phyloP scores from a whole-genome alignment of 2,888 invertebrate species.

The Drosophila kokeensis region DNA sequence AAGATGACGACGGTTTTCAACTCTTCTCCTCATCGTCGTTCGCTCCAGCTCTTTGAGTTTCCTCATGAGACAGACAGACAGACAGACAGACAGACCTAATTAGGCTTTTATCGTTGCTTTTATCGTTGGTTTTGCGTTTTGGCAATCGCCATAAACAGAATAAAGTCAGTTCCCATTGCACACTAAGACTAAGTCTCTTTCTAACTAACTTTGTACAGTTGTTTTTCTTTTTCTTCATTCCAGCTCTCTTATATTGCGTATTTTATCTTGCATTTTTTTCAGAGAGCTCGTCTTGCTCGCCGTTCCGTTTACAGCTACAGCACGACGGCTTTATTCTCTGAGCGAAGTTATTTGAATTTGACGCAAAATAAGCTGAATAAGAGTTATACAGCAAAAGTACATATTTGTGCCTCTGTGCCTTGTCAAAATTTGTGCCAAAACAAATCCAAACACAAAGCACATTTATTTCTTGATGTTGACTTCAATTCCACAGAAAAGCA shows the following conservation, averaged over 20 bases:
- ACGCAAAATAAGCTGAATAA: conserved; percentile 18
- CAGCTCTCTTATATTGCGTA: conserved; percentile 8
- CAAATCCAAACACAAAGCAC: conserved; percentile 10
- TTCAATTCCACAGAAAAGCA: conserved; percentile 18
- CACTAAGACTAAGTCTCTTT: conserved; percentile 12
- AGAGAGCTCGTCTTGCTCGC: conserved; percentile 24
- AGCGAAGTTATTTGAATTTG: conserved; percentile 31
- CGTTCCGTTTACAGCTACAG: background rate
- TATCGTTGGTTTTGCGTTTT: conserved; percentile 37
- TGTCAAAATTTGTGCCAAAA: conserved; percentile 17
- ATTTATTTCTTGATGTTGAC: conserved; percentile 8
- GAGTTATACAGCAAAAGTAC: background rate
- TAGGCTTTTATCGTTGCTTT: conserved; percentile 55
- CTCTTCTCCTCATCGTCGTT: conserved; percentile 2
- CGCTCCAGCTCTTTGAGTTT: conserved; percentile 25
- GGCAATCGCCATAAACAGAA: conserved; percentile 37
- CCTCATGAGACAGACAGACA: conserved; percentile 18
- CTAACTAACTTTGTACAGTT: conserved; percentile 49
- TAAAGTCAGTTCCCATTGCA: conserved; percentile 18
- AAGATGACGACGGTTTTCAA: conserved; percentile 14
- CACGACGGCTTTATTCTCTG: conserved; percentile 22
- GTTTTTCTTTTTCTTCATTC: conserved; percentile 1
- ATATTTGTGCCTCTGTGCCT: background rate
- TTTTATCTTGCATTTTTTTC: conserved; percentile 9
- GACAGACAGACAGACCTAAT: conserved; percentile 49